These are phyloP conservation scores for Plebejus melissa DNA, from an alignment of 2,888 invertebrate genomes.

Conservation along the genomic window DNA sequence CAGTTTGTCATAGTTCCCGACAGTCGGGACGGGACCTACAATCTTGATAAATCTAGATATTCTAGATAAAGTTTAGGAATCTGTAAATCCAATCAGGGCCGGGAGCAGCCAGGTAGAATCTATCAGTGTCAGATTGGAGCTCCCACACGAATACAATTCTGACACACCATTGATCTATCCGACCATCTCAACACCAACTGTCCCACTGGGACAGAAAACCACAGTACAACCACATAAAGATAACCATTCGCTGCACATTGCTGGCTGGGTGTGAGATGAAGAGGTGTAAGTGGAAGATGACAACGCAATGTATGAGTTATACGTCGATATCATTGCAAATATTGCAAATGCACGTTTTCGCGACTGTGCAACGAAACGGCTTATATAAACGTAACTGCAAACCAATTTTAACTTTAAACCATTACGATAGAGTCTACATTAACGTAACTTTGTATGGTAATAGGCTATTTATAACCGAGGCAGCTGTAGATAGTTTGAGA, in stretches of 20 bases:
- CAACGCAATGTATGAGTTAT: slow-evolving; percentile 35
- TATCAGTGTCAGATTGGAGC: slow-evolving; percentile 66
- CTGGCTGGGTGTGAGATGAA: slow-evolving; percentile 35
- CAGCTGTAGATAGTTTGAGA: slow-evolving; percentile 66
- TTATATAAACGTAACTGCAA: slow-evolving; percentile 32
- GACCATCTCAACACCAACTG: slow-evolving; percentile 66
- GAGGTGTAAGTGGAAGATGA: background rate
- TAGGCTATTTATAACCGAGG: slow-evolving; percentile 27
- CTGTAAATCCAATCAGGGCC: slow-evolving; percentile 35
- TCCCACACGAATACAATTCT: slow-evolving; percentile 73
- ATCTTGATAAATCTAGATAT: slow-evolving; percentile 13
- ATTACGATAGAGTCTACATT: slow-evolving; percentile 30
- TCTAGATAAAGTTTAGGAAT: slow-evolving; percentile 24
- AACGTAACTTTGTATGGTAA: background rate
- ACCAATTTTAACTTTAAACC: slow-evolving; percentile 29
- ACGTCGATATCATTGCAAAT: slow-evolving; percentile 16
- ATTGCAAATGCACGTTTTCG: slow-evolving; percentile 25
- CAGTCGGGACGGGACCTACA: background rate
- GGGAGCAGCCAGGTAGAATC: slow-evolving; percentile 51
- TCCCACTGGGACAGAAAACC: slow-evolving; percentile 53
- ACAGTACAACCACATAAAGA: slow-evolving; percentile 41
- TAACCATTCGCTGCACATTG: slow-evolving; percentile 33
- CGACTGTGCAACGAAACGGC: slow-evolving; percentile 35
- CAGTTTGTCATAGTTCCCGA: background rate
- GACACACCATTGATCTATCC: slow-evolving; percentile 75